Base-by-base conservation (phyloP, 2,113 vertebrate genomes). In the Equus przewalskii region DNA sequence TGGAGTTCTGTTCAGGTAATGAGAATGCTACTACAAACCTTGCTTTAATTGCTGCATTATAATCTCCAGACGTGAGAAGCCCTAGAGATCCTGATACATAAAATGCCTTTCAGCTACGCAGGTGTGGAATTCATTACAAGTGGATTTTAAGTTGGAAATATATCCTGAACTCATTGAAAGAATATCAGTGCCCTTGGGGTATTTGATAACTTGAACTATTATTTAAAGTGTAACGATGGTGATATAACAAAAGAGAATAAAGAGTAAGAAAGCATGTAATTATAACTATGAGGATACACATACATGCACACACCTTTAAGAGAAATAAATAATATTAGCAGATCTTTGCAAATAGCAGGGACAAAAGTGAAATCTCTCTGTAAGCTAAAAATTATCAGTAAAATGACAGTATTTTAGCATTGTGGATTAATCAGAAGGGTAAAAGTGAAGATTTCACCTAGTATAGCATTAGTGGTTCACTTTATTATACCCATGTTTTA, bases 21-120 rank as follows among this genome's bases (percentile, higher is more conserved):
- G 91, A 96, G 67, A 98, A 64, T 92, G 67, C 15, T 96, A 94
- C 93, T 96, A 97, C 56, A 97, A 83, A 78, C 81, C 51, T 89
- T 85, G 16, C 28, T 98, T 97, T 98, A 98, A 98, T 98, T 98
- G 96, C 86, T 96, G 89, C 80, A 94, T 98, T 98, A 98, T 95
- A 98, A 98, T 98, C 83, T 97, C 54, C 91, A 97, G 96, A 95
- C 75, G 88, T 90, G 36, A 96, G 98, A 98, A 98, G 72, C 96
- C 95, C 84, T 65, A 60, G 97, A 97, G 94, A 89, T 3, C 64
- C 19, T 70, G 67, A 93, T 58, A 97, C 33, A 97, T 91, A 97
- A 98, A 98, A 97, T 1, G 0, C 4, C 89, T 97, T 98, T 97
- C 75, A 98, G 76, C 73, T 93, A 58, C 83, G 58, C 91, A 98